phyloP scores from a whole-genome alignment of 2,888 invertebrate genomes.

The Drosophila gaucha region DNA sequence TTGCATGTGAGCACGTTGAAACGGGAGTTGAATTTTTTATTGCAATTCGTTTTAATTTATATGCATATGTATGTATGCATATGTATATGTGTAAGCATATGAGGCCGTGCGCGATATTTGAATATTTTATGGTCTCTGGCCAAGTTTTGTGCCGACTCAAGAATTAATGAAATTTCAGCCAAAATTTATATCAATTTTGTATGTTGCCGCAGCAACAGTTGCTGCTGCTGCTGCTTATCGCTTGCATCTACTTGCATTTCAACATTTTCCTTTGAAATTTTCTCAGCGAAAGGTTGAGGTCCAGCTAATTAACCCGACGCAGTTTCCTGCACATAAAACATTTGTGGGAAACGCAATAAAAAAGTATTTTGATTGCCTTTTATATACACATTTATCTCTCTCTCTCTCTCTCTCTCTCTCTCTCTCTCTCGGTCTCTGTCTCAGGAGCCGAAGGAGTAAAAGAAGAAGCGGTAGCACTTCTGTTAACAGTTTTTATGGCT shows the following conservation, averaged over 20 bases:
- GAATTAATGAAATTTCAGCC: conserved; percentile 58
- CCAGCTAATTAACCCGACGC: conserved; percentile 69
- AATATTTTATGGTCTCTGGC: conserved; percentile 50
- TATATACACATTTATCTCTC: conserved; percentile 18
- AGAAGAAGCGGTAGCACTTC: conserved; percentile 39
- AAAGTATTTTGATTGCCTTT: conserved; percentile 57
- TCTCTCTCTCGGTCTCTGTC: not conserved
- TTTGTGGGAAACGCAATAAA: conserved; percentile 71
- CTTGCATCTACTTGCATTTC: conserved; percentile 37
- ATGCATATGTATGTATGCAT: not conserved
- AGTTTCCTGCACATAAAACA: conserved; percentile 63
- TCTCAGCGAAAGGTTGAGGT: conserved; percentile 55
- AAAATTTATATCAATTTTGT: conserved; percentile 53
- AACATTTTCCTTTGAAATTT: conserved; percentile 70
- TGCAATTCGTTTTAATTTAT: conserved; percentile 74
- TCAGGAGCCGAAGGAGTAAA: conserved; percentile 6
- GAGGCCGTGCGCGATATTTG: conserved; percentile 49
- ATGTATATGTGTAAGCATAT: conserved; percentile 3
- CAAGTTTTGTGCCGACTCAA: conserved; percentile 33
- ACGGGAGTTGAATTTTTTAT: conserved; percentile 77
- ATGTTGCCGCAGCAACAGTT: conserved; percentile 7
- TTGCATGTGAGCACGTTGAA: conserved; percentile 40
- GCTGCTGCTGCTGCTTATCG: conserved; percentile 25
- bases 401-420: not conserved
- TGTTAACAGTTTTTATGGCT: conserved; percentile 57